Conservation (phyloP, 64 coral and sea anemone species). For the Dendronephthya gigantea region DNA sequence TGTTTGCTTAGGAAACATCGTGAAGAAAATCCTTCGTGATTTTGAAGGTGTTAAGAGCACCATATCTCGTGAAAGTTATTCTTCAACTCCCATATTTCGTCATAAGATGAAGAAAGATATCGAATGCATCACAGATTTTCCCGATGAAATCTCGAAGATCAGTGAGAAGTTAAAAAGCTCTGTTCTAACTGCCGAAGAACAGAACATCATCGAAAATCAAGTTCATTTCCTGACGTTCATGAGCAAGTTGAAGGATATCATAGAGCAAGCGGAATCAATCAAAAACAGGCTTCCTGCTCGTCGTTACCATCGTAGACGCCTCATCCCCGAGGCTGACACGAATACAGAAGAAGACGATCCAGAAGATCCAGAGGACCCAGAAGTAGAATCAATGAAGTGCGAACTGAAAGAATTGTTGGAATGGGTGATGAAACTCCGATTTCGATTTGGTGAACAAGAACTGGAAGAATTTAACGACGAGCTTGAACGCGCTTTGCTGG, state of each 20-base stretch:
- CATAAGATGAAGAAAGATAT: neutral
- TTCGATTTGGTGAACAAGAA: constrained; percentile 52
- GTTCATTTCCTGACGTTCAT: neutral
- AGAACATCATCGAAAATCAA: neutral
- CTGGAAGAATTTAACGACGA: constrained; percentile 54
- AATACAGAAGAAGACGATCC: too few relatives aligned
- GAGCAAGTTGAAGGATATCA: neutral
- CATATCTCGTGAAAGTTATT: neutral
- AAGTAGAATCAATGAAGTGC: neutral
- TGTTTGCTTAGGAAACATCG: constrained; percentile 7
- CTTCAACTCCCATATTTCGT: neutral
- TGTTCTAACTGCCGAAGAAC: neutral
- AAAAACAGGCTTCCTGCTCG: neutral
- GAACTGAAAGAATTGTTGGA: neutral
- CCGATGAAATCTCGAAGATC: neutral
- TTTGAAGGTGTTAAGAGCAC: constrained; percentile 38
- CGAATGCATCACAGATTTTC: neutral
- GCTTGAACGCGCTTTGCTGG: constrained; percentile 24
- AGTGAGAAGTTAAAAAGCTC: neutral
- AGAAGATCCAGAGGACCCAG: neutral
- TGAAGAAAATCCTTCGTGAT: constrained; percentile 35
- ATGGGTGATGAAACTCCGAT: constrained; percentile 13
- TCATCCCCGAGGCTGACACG: too few relatives aligned
- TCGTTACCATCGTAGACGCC: too few relatives aligned
- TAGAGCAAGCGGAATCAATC: neutral